Base-by-base conservation (phyloP, 1,140 invertebrate genomes). In the Camponotus pennsylvanicus region DNA sequence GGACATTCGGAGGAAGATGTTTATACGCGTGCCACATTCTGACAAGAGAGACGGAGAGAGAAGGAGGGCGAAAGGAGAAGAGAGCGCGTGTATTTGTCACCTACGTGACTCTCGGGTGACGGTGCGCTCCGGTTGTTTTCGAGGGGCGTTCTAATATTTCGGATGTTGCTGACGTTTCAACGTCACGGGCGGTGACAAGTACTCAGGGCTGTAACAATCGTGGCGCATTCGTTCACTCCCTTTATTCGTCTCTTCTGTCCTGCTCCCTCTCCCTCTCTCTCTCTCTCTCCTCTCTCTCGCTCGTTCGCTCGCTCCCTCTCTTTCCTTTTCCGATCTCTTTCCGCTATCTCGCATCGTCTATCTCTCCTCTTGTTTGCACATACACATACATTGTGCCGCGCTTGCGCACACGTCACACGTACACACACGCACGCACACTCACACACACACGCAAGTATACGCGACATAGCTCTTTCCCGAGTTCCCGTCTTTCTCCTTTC, bases 141-240 rank as follows among this genome's bases (percentile, higher is more conserved):
- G 3, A 73, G 32, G 37, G n/a, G 37, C 66, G 34, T 15, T 15
- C 57, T 21, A 76, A 77, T 87, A 77, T 89, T 87, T 91, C n/a
- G 49, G 55, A 89, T 78, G 32, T 83, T 83, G 90, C 88, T 91
- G 90, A 91, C 88, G 88, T 91, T 91, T 90, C 87, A 52, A 4
- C 49, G n/a, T 89, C 90, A 27, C 27, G 88, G 91, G 86, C 89
- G 90, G 87, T 91, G 90, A 92, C 90, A 90, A 91, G 85, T 84
- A 79, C 69, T 90, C 89, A 83, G 83, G 88, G 57, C 83, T 87
- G 89, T 91, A 86, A 90, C 89, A 84, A 89, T 86, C 73, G 73
- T 85, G 76, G 89, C 88, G 71, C 88, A 90, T 86, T 76, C 57
- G 63, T 82, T 86, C 40, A 66, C 86, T 87, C 79, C 86, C 88